phyloP scores from a whole-genome alignment of 2,797 vertebrate genomes.

The Echeneis naucrates region DNA sequence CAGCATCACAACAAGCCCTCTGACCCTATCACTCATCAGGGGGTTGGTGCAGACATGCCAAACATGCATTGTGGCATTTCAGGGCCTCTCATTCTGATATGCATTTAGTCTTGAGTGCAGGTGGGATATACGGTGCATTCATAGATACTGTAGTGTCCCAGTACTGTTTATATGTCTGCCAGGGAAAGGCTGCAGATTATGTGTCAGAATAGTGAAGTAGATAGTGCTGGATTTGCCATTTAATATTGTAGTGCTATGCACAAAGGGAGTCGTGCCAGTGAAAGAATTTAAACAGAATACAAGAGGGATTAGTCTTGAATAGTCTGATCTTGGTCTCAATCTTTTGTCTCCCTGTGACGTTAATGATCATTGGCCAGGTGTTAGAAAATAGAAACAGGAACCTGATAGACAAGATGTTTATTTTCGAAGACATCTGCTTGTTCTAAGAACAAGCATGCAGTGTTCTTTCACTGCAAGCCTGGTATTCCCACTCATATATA shows the following conservation, averaged over 20 bases:
- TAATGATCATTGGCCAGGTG: fast-evolving
- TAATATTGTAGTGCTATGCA: background rate
- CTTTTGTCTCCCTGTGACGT: conserved; percentile 19
- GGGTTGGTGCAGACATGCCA: background rate
- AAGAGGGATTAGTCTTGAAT: background rate
- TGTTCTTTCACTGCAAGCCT: background rate
- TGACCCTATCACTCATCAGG: background rate
- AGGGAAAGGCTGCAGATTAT: background rate
- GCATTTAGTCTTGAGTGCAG: background rate
- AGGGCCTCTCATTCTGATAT: background rate
- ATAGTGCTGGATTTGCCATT: background rate
- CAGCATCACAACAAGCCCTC: conserved; percentile 26
- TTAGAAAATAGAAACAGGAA: conserved; percentile 19
- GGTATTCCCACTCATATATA: background rate
- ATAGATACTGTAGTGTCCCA: background rate
- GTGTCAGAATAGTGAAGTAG: background rate
- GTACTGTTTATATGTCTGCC: background rate
- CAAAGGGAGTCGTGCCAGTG: background rate
- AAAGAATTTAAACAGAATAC: conserved; percentile 4
- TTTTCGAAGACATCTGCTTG: conserved; percentile 15
- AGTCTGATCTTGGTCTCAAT: background rate
- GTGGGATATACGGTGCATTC: background rate
- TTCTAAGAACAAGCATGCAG: background rate
- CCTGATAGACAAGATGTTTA: conserved; percentile 19
- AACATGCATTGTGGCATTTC: background rate